Conservation (phyloP, 1,140 invertebrate genomes). For the Lethrus apterus region DNA sequence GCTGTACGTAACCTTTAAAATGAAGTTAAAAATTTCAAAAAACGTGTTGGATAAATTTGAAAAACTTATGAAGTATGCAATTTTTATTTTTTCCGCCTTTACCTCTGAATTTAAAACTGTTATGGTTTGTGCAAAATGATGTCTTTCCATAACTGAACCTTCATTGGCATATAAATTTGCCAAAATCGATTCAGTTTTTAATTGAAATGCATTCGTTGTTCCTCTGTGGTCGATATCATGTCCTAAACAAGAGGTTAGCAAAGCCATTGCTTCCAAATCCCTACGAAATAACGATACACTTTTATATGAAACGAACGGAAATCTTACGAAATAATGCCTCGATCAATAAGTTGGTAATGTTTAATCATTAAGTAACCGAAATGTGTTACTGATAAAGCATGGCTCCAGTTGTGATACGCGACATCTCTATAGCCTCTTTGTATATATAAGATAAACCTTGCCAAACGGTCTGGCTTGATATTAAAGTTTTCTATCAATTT, state of each 20-base stretch:
- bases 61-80: not conserved
- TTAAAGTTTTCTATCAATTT: constrained; percentile 57
- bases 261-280: constrained; percentile 68
- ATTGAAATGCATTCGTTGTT: constrained; percentile 77
- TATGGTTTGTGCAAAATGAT: constrained; percentile 81
- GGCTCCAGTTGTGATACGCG: constrained; percentile 83
- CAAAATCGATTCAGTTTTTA: constrained; percentile 62
- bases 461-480: constrained; percentile 58
- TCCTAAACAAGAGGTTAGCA: constrained; percentile 74
- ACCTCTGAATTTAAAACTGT: constrained; percentile 73
- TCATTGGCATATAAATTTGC: constrained; percentile 79
- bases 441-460: constrained; percentile 72
- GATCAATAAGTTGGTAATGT: constrained; percentile 57
- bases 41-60: not conserved
- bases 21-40: too few species aligned
- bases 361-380: constrained; percentile 69
- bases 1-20: too few species aligned
- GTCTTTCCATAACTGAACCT: constrained; percentile 81
- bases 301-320: not conserved
- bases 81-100: constrained; percentile 5
- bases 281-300: constrained; percentile 39
- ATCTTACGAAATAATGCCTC: constrained; percentile 55
- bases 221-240: constrained; percentile 84
- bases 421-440: constrained; percentile 72
- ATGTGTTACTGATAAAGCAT: constrained; percentile 77